Percentiles rank a stretch among this genome's conserved stretches.
Evolutionary conservation across 2,113 vertebrate species (phyloP).

Genomic region (Nothoprocta perdicaria): DNA sequence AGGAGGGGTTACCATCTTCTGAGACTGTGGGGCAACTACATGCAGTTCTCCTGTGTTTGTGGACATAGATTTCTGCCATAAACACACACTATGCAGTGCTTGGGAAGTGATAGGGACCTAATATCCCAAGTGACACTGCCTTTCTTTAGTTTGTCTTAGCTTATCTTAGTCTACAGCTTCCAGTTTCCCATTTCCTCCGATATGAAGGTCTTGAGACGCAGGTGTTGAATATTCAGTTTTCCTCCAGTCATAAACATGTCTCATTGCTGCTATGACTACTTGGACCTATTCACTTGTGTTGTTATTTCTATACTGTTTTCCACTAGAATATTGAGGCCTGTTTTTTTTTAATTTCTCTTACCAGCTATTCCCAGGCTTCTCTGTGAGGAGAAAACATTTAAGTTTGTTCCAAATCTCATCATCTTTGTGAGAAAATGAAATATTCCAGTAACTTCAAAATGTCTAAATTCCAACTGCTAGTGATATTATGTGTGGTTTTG

Average conservation of each 20-base stretch:
- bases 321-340: rapidly evolving
- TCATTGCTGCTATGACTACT: background rate
- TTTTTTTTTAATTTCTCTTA: background rate
- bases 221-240: rapidly evolving
- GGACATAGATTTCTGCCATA: too few relatives aligned
- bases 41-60: too few relatives aligned
- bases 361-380: background rate
- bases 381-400: background rate
- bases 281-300: background rate
- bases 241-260: background rate
- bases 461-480: background rate
- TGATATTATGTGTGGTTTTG: background rate
- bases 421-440: background rate
- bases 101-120: background rate
- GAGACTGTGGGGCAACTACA: too few relatives aligned
- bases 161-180: background rate
- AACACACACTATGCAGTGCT: too few relatives aligned
- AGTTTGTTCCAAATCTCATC: background rate
- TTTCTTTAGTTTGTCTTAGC: background rate
- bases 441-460: background rate
- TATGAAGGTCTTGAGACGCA: background rate
- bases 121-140: background rate
- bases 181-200: background rate
- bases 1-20: too few relatives aligned
- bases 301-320: background rate